Percentiles rank a stretch among this genome's conserved stretches.
Evolutionary conservation across 1,140 invertebrate genomes (phyloP).

Genomic region (Lethrus apterus): DNA sequence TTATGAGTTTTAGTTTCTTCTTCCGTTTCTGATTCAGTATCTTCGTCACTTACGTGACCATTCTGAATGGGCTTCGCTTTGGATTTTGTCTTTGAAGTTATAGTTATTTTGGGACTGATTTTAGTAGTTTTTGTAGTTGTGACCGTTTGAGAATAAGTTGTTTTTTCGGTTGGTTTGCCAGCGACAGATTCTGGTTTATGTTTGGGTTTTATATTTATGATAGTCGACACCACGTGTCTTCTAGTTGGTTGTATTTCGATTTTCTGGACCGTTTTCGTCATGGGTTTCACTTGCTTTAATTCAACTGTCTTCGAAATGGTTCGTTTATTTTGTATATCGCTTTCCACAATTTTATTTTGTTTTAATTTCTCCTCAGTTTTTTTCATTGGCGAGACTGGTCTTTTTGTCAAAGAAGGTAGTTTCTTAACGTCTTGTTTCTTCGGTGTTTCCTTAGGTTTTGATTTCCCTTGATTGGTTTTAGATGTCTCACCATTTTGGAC

Average conservation of each 20-base stretch:
- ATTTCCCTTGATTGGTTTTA: neutral
- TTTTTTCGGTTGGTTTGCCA: constrained; percentile 8
- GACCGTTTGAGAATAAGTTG: constrained; percentile 21
- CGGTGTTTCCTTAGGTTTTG: neutral
- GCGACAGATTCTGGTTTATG: constrained; percentile 23
- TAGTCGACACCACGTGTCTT: constrained; percentile 28
- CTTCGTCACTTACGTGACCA: constrained; percentile 18
- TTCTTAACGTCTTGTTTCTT: neutral
- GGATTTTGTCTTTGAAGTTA: constrained; percentile 39
- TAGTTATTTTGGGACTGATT: constrained; percentile 23
- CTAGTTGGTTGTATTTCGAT: constrained; percentile 12
- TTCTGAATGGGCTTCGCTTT: constrained; percentile 33
- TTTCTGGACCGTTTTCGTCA: neutral
- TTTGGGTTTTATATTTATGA: constrained; percentile 27
- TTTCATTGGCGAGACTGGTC: too few species aligned
- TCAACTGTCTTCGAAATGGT: neutral
- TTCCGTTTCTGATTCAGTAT: constrained; percentile 30
- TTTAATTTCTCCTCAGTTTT: too few species aligned
- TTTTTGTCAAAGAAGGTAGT: too few species aligned
- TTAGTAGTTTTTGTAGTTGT: constrained; percentile 26
- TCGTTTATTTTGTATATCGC: too few species aligned
- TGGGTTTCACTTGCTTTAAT: neutral
- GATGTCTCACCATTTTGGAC: constrained; percentile 17
- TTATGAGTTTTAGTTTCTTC: too few species aligned
- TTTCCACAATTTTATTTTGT: too few species aligned